These are phyloP conservation scores for Cyprinella venusta DNA, from an alignment of 2,797 vertebrate species.

Conservation along the genomic window DNA sequence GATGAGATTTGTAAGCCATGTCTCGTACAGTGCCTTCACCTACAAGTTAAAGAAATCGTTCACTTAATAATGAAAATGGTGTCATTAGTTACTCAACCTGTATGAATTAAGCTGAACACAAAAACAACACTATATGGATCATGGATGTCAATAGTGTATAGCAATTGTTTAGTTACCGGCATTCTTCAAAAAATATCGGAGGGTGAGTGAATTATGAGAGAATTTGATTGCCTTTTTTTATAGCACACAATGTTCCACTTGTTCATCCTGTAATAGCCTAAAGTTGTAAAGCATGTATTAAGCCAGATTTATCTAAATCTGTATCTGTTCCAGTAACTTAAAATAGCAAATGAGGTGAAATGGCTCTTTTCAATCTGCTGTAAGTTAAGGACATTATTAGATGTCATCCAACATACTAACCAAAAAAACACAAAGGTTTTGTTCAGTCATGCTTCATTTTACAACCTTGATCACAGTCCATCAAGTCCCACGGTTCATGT, in stretches of 20 bases:
- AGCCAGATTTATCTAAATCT: neutral
- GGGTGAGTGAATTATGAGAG: too few species aligned
- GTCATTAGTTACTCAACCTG: too few species aligned
- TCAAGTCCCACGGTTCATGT: neutral
- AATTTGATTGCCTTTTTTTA: neutral
- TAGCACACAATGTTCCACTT: neutral
- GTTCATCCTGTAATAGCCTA: neutral
- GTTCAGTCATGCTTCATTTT: neutral
- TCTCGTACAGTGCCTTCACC: neutral
- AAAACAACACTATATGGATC: too few species aligned
- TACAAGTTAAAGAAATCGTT: neutral
- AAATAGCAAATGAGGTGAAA: neutral
- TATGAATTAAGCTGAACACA: too few species aligned
- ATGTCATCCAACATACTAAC: neutral
- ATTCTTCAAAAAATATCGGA: too few species aligned
- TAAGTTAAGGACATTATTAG: neutral
- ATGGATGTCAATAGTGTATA: too few species aligned
- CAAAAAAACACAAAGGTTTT: neutral
- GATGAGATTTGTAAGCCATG: neutral
- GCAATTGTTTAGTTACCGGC: too few species aligned
- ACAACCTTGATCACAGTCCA: neutral
- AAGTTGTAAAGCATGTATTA: constrained; percentile 15
- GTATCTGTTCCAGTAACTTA: neutral
- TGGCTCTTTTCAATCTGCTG: neutral
- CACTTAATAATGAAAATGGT: too few species aligned